These are phyloP conservation scores for Cotesia typhae DNA, from an alignment of 1,140 invertebrate genomes.

Conservation along the genomic window DNA sequence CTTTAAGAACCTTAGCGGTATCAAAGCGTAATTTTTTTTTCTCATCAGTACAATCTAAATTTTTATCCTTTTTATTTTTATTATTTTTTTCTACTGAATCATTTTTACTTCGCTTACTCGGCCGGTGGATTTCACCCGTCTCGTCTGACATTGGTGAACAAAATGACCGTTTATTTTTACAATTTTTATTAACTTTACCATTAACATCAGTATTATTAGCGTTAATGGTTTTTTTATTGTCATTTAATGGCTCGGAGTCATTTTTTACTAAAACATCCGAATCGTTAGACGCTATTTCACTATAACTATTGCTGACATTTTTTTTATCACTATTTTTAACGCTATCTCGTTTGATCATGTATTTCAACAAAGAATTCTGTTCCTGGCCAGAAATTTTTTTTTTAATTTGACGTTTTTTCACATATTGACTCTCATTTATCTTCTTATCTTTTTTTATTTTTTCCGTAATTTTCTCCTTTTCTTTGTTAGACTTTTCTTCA, in stretches of 20 bases:
- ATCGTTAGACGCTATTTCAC: neutral
- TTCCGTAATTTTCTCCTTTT: too few species aligned
- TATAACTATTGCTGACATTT: slow-evolving; percentile 20
- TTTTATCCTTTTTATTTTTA: slow-evolving; percentile 1
- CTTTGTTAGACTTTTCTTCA: too few species aligned
- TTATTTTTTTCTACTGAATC: slow-evolving; percentile 22
- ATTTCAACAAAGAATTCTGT: slow-evolving; percentile 42
- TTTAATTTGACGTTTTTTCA: slow-evolving; percentile 19
- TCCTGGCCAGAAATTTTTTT: slow-evolving; percentile 20
- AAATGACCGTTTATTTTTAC: slow-evolving; percentile 11
- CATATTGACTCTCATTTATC: slow-evolving; percentile 5
- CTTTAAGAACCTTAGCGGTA: slow-evolving; percentile 51
- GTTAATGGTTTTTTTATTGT: neutral
- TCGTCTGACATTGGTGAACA: slow-evolving; percentile 12
- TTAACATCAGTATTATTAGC: neutral
- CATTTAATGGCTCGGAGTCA: neutral
- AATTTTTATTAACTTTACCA: neutral
- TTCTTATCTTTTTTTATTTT: neutral
- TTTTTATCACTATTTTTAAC: neutral
- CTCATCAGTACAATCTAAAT: slow-evolving; percentile 3
- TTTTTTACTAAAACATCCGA: neutral
- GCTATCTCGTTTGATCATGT: slow-evolving; percentile 38
- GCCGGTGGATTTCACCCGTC: slow-evolving; percentile 28
- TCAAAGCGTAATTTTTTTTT: slow-evolving; percentile 46
- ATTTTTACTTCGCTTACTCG: slow-evolving; percentile 32